Evolutionary conservation across 2,797 vertebrate genomes (phyloP).

Genomic region (Salarias fasciatus): DNA sequence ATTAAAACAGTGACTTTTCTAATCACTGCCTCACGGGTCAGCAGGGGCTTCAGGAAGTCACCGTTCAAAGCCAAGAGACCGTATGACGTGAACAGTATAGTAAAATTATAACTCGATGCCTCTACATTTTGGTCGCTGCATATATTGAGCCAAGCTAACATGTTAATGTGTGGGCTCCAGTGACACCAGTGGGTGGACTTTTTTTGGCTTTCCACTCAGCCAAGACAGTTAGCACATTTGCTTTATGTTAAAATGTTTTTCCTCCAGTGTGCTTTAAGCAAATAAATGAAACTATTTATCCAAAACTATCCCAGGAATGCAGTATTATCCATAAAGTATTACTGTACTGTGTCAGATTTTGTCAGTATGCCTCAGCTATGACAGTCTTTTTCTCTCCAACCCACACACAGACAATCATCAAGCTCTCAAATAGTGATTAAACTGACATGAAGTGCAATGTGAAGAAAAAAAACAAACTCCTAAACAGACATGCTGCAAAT

Average conservation of each 20-base stretch:
- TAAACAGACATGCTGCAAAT: conserved; percentile 47
- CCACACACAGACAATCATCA: not conserved
- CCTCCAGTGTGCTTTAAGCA: not conserved
- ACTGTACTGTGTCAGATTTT: no score
- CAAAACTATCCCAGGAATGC: no score
- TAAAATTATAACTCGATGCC: not conserved
- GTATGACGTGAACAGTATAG: no score
- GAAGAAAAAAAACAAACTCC: conserved; percentile 39
- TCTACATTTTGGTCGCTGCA: not conserved
- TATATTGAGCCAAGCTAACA: not conserved
- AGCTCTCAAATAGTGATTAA: conserved; percentile 22
- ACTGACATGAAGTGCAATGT: conserved; percentile 30
- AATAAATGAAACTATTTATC: not conserved
- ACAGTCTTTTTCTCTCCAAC: conserved; percentile 6
- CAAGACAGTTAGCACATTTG: not conserved
- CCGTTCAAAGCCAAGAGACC: no score
- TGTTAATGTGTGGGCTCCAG: not conserved
- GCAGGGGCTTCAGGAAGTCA: no score
- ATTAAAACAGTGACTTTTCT: conserved; percentile 1
- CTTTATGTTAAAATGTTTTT: not conserved
- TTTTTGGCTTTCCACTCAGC: no score
- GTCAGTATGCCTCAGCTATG: no score
- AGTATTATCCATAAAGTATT: no score
- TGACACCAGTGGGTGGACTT: not conserved
- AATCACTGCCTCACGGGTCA: not conserved